Percentiles rank a stretch among this genome's conserved stretches.
Conservation (phyloP, 2,888 invertebrate species). For the Cheilosia urbana region DNA sequence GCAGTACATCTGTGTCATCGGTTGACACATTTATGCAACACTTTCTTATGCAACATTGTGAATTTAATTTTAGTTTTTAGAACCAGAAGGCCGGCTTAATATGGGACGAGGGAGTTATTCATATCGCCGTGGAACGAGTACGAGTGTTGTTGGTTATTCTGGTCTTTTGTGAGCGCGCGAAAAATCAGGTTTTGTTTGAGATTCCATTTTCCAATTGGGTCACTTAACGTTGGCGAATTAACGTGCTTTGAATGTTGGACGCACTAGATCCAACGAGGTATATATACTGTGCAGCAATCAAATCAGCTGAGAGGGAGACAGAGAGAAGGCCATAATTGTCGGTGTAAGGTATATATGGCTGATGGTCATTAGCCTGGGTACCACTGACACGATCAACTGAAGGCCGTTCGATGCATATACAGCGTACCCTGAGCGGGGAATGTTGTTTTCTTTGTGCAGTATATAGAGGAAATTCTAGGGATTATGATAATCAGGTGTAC, state of each 20-base stretch:
- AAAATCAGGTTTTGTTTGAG: slow-evolving; percentile 58
- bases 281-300: slow-evolving; percentile 8
- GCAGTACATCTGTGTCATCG: slow-evolving; percentile 27
- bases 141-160: slow-evolving; percentile 11
- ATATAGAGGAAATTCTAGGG: slow-evolving; percentile 41
- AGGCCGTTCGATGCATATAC: slow-evolving; percentile 60
- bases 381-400: slow-evolving; percentile 41
- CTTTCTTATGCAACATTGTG: slow-evolving; percentile 56
- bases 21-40: slow-evolving; percentile 61
- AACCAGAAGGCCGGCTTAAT: neutral
- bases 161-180: neutral
- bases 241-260: slow-evolving; percentile 63
- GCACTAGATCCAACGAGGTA: slow-evolving; percentile 11
- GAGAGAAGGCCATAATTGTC: slow-evolving; percentile 13
- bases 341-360: slow-evolving; percentile 4
- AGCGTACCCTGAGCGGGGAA: slow-evolving; percentile 11
- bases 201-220: slow-evolving; percentile 68
- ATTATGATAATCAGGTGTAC: slow-evolving; percentile 34
- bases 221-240: slow-evolving; percentile 68
- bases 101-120: neutral
- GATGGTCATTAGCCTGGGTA: slow-evolving; percentile 54
- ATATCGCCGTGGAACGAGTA: neutral
- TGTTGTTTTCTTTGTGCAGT: neutral
- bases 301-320: slow-evolving; percentile 34
- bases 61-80: slow-evolving; percentile 5